phyloP scores from a whole-genome alignment of 2,888 invertebrate genomes.

The Pammene aurita region DNA sequence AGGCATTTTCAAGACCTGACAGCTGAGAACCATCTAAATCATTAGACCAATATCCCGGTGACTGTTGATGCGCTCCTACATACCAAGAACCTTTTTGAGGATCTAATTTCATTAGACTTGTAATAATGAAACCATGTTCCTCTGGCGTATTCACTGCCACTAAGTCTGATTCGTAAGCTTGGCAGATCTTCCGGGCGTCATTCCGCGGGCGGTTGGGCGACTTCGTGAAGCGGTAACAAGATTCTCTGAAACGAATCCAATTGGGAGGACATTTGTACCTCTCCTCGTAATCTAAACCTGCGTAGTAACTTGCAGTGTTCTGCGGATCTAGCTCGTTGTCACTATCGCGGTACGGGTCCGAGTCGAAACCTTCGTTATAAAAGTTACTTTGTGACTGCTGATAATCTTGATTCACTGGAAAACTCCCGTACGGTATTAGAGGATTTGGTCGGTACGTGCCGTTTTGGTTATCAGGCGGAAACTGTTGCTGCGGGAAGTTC shows the following conservation, averaged over 20 bases:
- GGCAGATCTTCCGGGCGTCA: conserved; percentile 92
- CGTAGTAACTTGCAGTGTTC: conserved; percentile 70
- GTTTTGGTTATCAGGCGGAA: conserved; percentile 60
- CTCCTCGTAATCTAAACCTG: conserved; percentile 74
- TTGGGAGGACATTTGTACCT: conserved; percentile 89
- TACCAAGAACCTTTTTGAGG: conserved; percentile 95
- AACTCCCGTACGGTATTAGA: conserved; percentile 74
- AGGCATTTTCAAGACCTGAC: conserved; percentile 91
- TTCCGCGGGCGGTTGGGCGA: conserved; percentile 91
- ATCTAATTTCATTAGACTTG: conserved; percentile 91
- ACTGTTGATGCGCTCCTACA: conserved; percentile 89
- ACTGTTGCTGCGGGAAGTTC: conserved; percentile 65
- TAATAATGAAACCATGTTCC: conserved; percentile 94
- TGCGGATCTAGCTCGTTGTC: conserved; percentile 73
- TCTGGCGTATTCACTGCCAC: conserved; percentile 90
- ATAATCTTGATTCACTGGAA: conserved; percentile 70
- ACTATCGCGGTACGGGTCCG: conserved; percentile 64
- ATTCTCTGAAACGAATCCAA: conserved; percentile 92
- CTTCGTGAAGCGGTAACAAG: conserved; percentile 95
- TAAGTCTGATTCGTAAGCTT: conserved; percentile 91
- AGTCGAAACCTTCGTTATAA: conserved; percentile 67
- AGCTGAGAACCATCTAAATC: conserved; percentile 92
- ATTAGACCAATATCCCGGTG: conserved; percentile 91
- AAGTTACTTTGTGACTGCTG: conserved; percentile 71
- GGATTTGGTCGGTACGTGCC: conserved; percentile 65